Evolutionary conservation across 2,888 invertebrate genomes (phyloP).

Genomic region (Scaptomyza flava): DNA sequence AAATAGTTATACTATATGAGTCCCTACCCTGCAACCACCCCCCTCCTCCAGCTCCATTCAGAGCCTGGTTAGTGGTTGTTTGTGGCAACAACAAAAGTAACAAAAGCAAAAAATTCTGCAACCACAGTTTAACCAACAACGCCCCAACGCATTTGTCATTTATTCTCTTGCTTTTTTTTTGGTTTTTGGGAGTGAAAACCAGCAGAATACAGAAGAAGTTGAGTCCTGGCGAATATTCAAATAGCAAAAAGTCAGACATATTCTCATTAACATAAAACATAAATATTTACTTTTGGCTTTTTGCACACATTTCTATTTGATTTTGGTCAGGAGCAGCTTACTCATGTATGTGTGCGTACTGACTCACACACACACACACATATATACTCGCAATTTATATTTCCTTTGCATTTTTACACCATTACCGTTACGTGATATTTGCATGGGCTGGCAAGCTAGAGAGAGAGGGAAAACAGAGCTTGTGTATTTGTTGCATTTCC

Average conservation of each 20-base stretch:
- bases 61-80: conserved; percentile 36
- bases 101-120: conserved; percentile 56
- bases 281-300: conserved; percentile 80
- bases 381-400: conserved; percentile 39
- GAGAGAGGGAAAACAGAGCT: conserved; percentile 30
- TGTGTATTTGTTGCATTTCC: conserved; percentile 76
- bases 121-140: conserved; percentile 73
- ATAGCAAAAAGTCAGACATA: conserved; percentile 82
- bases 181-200: neutral
- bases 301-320: conserved; percentile 65
- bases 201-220: too few relatives aligned
- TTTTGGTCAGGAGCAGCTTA: conserved; percentile 44
- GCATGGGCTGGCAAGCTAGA: neutral
- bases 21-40: neutral
- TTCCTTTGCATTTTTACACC: conserved; percentile 70
- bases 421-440: conserved; percentile 62
- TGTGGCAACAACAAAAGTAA: conserved; percentile 32
- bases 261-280: conserved; percentile 83
- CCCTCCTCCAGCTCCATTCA: neutral
- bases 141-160: conserved; percentile 71
- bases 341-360: conserved; percentile 1
- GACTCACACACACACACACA: conserved; percentile 39
- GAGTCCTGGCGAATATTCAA: conserved; percentile 74
- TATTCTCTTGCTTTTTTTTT: conserved; percentile 40
- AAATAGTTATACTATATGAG: conserved; percentile 39